Evolutionary conservation across 2,113 vertebrate species (phyloP).

Genomic region (Leptobrachium leishanense): DNA sequence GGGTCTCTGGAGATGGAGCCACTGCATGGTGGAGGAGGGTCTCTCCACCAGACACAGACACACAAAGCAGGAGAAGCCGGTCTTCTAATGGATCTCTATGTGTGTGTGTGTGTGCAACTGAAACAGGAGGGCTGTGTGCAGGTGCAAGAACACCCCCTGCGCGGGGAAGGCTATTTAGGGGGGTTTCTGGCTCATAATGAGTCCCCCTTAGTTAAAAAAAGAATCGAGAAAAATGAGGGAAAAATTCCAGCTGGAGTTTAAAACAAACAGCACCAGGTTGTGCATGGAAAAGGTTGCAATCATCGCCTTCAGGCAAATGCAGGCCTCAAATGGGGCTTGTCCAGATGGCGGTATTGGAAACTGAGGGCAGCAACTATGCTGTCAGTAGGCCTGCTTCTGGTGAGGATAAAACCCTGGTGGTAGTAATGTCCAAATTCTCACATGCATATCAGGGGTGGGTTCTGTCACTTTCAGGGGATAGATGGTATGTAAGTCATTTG

Average conservation of each 20-base stretch:
- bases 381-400: no score
- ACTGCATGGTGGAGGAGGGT: slow-evolving; percentile 25
- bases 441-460: no score
- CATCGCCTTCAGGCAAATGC: no score
- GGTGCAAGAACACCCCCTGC: background rate
- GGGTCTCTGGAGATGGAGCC: slow-evolving; percentile 12
- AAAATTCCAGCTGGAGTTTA: slow-evolving; percentile 70
- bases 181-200: background rate
- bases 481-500: no score
- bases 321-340: no score
- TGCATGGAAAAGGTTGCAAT: no score
- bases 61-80: slow-evolving; percentile 43
- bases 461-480: no score
- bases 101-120: slow-evolving; percentile 26
- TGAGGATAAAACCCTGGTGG: no score
- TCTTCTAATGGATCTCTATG: background rate
- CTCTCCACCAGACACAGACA: slow-evolving; percentile 42
- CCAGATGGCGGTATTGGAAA: no score
- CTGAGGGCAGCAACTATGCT: no score
- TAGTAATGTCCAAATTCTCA: no score
- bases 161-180: background rate
- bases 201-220: slow-evolving; percentile 29
- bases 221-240: slow-evolving; percentile 39
- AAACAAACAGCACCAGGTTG: slow-evolving; percentile 66
- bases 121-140: background rate